These are phyloP conservation scores for Phthorimaea operculella DNA, from an alignment of 1,140 invertebrate genomes.

Conservation along the genomic window DNA sequence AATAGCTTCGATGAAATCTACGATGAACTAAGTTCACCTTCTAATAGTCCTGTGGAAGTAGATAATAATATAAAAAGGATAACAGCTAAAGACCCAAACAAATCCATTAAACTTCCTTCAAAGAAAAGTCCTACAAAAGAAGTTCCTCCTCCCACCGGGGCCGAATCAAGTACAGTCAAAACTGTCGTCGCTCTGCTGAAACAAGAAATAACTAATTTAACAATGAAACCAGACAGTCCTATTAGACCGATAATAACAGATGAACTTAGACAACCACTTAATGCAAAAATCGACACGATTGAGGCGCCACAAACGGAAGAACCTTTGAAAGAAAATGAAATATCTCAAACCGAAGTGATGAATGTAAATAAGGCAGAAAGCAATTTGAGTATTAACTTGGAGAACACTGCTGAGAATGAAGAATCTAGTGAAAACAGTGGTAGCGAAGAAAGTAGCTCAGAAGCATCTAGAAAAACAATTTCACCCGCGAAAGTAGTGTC, in stretches of 20 bases:
- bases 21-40: conserved; percentile 33
- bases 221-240: neutral
- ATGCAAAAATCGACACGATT: neutral
- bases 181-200: neutral
- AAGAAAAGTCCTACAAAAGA: too few species aligned
- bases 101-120: too few species aligned
- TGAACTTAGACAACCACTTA: neutral
- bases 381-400: too few species aligned
- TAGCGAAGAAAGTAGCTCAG: neutral
- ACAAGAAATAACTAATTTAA: neutral
- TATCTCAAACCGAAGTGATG: too few species aligned
- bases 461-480: neutral
- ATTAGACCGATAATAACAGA: neutral
- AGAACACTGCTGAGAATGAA: neutral
- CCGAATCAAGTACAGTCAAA: too few species aligned
- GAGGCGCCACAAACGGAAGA: neutral
- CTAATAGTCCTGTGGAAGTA: neutral
- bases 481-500: neutral
- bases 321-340: too few species aligned
- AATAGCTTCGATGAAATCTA: conserved; percentile 61
- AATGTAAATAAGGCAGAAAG: too few species aligned
- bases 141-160: too few species aligned
- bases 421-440: neutral
- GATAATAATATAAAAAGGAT: neutral
- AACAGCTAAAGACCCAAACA: too few species aligned